Percentiles rank a stretch among this genome's conserved stretches.
phyloP scores from a whole-genome alignment of 2,888 invertebrate genomes.

The Portevinia maculata region DNA sequence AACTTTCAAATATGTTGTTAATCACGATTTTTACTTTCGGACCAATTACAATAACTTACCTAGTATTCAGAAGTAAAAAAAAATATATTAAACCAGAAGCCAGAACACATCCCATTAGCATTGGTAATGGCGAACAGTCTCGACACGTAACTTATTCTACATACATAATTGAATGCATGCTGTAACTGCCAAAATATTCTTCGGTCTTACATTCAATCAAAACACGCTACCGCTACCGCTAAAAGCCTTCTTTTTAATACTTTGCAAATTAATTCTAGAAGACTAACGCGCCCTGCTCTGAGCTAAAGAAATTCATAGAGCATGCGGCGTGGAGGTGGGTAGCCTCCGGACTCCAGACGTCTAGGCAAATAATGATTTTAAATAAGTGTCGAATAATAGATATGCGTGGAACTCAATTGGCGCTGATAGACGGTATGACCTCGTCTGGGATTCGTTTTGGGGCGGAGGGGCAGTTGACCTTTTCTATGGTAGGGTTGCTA shows the following conservation, averaged over 20 bases:
- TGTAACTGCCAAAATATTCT: too few species aligned
- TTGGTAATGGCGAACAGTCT: slow-evolving; percentile 46
- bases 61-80: too few species aligned
- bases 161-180: slow-evolving; percentile 63
- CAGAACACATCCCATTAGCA: slow-evolving; percentile 37
- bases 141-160: slow-evolving; percentile 55
- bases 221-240: too few species aligned
- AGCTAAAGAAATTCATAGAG: too few species aligned
- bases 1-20: too few species aligned
- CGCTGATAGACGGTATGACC: slow-evolving; percentile 34
- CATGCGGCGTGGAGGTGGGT: not conserved
- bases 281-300: too few species aligned
- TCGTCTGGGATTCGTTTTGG: too few species aligned
- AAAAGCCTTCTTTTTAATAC: not conserved
- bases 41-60: too few species aligned
- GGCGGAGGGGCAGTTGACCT: too few species aligned
- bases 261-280: slow-evolving; percentile 49
- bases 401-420: slow-evolving; percentile 38
- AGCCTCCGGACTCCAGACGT: slow-evolving; percentile 43
- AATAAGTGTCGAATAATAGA: slow-evolving; percentile 20
- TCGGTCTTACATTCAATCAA: slow-evolving; percentile 10
- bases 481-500: not conserved
- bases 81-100: slow-evolving; percentile 2
- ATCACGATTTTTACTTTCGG: too few species aligned
- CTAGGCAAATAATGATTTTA: slow-evolving; percentile 40